phyloP scores from a whole-genome alignment of 1,140 invertebrate genomes.

The Bombyx mandarina region DNA sequence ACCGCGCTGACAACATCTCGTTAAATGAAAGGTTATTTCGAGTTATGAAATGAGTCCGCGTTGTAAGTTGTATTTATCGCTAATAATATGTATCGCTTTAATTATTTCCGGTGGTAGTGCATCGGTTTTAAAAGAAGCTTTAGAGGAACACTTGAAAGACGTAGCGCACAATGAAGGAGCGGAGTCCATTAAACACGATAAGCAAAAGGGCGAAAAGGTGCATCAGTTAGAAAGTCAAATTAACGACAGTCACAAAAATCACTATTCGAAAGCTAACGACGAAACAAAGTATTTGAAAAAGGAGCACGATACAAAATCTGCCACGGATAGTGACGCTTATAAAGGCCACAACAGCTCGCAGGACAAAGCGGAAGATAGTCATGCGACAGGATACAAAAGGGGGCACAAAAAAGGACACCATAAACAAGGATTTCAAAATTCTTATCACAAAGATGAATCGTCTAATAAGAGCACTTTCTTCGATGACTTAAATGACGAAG shows the following conservation, averaged over 20 bases:
- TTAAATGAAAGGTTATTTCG: background rate
- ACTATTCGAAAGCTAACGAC: slow-evolving; percentile 60
- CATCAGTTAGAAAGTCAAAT: slow-evolving; percentile 55
- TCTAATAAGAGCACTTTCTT: slow-evolving; percentile 77
- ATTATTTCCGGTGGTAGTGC: slow-evolving; percentile 30
- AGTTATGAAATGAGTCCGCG: slow-evolving; percentile 50
- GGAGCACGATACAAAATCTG: slow-evolving; percentile 55
- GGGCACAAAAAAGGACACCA: slow-evolving; percentile 73
- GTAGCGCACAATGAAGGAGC: slow-evolving; percentile 47
- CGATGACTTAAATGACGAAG: slow-evolving; percentile 74
- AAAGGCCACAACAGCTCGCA: slow-evolving; percentile 53
- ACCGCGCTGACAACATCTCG: slow-evolving; percentile 6
- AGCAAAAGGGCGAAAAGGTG: slow-evolving; percentile 59
- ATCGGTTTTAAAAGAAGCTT: slow-evolving; percentile 52
- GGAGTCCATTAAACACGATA: slow-evolving; percentile 53
- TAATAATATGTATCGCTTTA: slow-evolving; percentile 33
- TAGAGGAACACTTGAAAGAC: slow-evolving; percentile 61
- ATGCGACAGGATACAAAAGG: slow-evolving; percentile 62
- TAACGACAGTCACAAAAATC: slow-evolving; percentile 57
- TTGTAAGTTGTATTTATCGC: slow-evolving; percentile 26
- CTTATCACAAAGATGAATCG: slow-evolving; percentile 77
- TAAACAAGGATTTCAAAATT: slow-evolving; percentile 75
- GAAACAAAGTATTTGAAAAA: slow-evolving; percentile 60
- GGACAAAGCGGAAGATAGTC: slow-evolving; percentile 57
- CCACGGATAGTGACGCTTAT: slow-evolving; percentile 52